Percentiles rank a stretch among this genome's conserved stretches.
Evolutionary conservation across 1,140 invertebrate species (phyloP).

Genomic region (Homalodisca vitripennis): DNA sequence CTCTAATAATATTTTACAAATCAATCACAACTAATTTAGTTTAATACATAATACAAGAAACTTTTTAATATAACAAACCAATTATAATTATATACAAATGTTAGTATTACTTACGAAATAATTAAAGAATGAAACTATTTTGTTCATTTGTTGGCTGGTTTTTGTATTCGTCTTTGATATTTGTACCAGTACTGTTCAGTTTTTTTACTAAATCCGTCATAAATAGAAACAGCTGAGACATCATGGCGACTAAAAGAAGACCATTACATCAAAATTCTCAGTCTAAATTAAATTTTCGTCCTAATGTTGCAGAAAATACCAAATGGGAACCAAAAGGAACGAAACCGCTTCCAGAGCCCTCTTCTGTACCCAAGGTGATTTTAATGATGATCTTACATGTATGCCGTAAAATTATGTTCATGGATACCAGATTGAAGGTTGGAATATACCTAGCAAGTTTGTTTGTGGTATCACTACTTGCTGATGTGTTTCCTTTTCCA

Average conservation of each 20-base stretch:
- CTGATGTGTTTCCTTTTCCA: constrained; percentile 78
- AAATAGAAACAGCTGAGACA: constrained; percentile 19
- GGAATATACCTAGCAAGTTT: constrained; percentile 77
- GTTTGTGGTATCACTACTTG: constrained; percentile 80
- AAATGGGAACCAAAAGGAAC: constrained; percentile 57
- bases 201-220: too few species aligned
- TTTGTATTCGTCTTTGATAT: too few species aligned
- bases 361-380: constrained; percentile 76
- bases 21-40: too few species aligned
- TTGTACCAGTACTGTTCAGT: too few species aligned
- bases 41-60: too few species aligned
- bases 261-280: constrained; percentile 26
- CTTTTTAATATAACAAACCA: too few species aligned
- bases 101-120: too few species aligned
- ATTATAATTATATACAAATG: too few species aligned
- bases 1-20: too few species aligned
- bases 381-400: constrained; percentile 81
- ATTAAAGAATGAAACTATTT: too few species aligned
- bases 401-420: constrained; percentile 83
- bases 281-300: constrained; percentile 54
- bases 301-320: constrained; percentile 49
- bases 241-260: constrained; percentile 36
- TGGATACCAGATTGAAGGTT: constrained; percentile 83
- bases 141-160: too few species aligned
- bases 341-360: constrained; percentile 76